A percentile compares a stretch with the other conserved stretches of the same genome.
These are phyloP conservation scores for Sorex maritimensis DNA, from an alignment of 2,797 vertebrate genomes.

Conservation along the genomic window DNA sequence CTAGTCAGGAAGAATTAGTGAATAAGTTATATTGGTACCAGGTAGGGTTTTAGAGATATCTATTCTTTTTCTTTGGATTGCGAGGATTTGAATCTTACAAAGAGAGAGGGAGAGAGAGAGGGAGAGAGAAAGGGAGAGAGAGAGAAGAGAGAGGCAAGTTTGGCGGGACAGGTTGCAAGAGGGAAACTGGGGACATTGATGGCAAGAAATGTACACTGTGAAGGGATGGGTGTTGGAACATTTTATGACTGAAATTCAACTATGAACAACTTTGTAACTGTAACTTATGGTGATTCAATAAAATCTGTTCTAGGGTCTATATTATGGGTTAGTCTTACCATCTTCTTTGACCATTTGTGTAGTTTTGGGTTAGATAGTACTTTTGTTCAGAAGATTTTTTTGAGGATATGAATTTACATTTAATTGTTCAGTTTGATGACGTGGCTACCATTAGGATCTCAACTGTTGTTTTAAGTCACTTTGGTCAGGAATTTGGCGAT, in stretches of 20 bases:
- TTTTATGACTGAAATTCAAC: no score
- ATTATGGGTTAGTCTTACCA: neutral
- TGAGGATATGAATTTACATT: neutral
- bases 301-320: neutral
- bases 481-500: conserved; percentile 31
- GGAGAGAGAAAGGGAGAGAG: no score
- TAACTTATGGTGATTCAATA: no score
- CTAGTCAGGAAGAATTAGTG: conserved; percentile 42
- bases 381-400: conserved; percentile 49
- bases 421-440: conserved; percentile 28
- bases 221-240: no score
- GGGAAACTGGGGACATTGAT: no score
- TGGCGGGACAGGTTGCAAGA: no score
- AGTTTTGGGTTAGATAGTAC: conserved; percentile 25
- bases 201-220: no score
- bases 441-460: conserved; percentile 42
- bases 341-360: conserved; percentile 38
- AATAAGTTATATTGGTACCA: conserved; percentile 48
- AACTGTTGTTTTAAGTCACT: conserved; percentile 65
- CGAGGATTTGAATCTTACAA: no score
- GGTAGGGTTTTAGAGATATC: conserved; percentile 36
- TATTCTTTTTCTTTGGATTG: no score
- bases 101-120: no score
- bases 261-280: no score
- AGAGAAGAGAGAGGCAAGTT: no score